Evolutionary conservation across 2,888 invertebrate species (phyloP), one percentile per base, ranked within the genome.

Genomic region (Acleris holmiana): DNA sequence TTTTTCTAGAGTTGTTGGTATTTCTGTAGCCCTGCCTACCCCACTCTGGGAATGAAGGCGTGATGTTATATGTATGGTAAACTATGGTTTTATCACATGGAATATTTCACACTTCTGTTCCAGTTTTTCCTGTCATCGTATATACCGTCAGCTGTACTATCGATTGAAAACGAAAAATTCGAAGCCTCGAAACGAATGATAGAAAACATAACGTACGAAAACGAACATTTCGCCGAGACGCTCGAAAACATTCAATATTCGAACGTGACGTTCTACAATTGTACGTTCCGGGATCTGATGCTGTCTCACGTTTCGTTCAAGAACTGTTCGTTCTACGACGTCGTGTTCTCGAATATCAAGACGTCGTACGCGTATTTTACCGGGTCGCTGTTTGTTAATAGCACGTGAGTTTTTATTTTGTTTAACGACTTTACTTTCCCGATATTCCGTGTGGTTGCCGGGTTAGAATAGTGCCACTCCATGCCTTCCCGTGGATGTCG

Each of bases 221-320:
- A 86, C 61, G 70, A 76, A 0, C 84, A 89, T n/a, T 95, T 95
- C 83, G 95, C 94, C 75, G 84, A 84, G 13, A 94, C 95, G 0
- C 55, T 89, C 4, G 89, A 96, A 73, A 96, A 96, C 80, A 84
- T 94, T 15, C 93, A 94, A 69, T 96, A 94, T 76, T 85, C 82
- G 66, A 91, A 94, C 67, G 93, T 93, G 2, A 88, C 89, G 15
- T 96, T 96, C 82, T 80, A 82, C 35, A 94, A 95, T 68, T 95
- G 95, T 76, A 94, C 94, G 19, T 96, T 96, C 80, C 91, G 93
- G 19, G 94, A 95, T 72, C 91, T 96, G 83, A 87, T 95, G 71
- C 91, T 96, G 81, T 96, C 94, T 67, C 96, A 96, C 75, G 95
- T 96, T 19, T 89, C 94, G 66, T 96, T 96, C 82, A 86, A 89